Percentiles rank a stretch among this genome's conserved stretches.
Conservation (phyloP, 2,113 vertebrate species). For the Monarcha castaneiventris region DNA sequence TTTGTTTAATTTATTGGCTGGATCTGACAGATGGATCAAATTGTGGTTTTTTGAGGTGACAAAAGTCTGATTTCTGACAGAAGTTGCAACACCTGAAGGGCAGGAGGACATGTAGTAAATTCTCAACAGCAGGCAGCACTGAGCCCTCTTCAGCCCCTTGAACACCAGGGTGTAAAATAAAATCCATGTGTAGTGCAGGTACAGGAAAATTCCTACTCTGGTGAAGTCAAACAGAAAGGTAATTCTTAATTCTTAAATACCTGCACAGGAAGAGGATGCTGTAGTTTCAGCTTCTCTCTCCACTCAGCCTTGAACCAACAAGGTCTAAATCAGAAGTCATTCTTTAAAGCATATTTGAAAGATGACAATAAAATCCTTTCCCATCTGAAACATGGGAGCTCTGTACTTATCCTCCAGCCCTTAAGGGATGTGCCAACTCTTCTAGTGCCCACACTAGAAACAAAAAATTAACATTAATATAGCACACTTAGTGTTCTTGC, state of each 20-base stretch:
- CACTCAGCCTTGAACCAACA: not conserved
- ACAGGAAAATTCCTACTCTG: not conserved
- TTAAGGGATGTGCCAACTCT: not conserved
- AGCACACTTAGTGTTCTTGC: not conserved
- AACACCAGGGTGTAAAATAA: not conserved
- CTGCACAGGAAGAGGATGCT: not conserved
- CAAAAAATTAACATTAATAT: not conserved
- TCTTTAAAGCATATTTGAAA: not conserved
- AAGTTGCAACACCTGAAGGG: not conserved
- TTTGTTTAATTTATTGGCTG: not conserved
- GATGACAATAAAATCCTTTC: not conserved
- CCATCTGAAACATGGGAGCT: not conserved
- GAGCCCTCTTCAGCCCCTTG: not conserved
- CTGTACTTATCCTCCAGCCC: not conserved
- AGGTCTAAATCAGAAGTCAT: not conserved
- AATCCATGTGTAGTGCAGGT: not conserved
- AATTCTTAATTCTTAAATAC: not conserved
- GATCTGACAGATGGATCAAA: not conserved
- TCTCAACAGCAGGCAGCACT: not conserved
- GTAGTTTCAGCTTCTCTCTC: not conserved
- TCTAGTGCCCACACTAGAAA: not conserved
- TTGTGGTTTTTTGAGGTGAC: not conserved
- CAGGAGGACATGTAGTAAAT: not conserved
- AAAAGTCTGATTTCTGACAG: not conserved
- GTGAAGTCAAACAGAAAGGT: not conserved